Percentiles rank a stretch among this genome's conserved stretches.
Conservation (phyloP, 2,888 invertebrate genomes). For the Pherbina coryleti region DNA sequence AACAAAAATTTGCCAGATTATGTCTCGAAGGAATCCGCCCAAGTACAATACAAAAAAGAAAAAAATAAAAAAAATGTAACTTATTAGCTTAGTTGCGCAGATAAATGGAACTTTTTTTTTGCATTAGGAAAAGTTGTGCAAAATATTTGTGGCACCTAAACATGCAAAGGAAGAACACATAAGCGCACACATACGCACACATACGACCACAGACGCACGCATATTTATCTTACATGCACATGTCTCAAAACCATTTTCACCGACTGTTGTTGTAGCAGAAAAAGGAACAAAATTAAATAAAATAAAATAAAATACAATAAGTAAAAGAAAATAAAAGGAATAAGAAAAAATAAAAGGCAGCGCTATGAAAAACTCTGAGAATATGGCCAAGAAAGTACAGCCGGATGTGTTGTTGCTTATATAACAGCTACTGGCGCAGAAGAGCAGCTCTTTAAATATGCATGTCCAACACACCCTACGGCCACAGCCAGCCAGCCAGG, state of each 20-base stretch:
- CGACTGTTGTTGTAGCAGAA: background rate
- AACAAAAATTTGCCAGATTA: too few relatives aligned
- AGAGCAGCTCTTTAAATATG: background rate
- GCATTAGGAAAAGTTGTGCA: background rate
- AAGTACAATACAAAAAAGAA: background rate
- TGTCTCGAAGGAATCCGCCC: background rate
- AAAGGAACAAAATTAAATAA: background rate
- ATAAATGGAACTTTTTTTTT: slow-evolving; percentile 3
- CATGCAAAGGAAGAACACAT: background rate
- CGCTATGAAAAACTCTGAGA: too few relatives aligned
- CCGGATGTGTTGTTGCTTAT: too few relatives aligned
- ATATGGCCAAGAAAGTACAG: too few relatives aligned
- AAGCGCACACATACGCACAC: background rate
- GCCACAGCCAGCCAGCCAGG: too few relatives aligned
- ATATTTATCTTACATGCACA: background rate
- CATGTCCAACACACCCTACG: background rate
- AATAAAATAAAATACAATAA: too few relatives aligned
- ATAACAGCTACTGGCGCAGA: background rate
- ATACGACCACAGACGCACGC: background rate
- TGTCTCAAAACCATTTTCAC: background rate
- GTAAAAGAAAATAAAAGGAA: too few relatives aligned
- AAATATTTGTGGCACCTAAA: background rate
- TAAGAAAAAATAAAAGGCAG: too few relatives aligned
- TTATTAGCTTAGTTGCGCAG: slow-evolving; percentile 7
- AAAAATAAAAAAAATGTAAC: background rate